phyloP scores from a whole-genome alignment of 1,140 invertebrate genomes.

The Scaptomyza montana region DNA sequence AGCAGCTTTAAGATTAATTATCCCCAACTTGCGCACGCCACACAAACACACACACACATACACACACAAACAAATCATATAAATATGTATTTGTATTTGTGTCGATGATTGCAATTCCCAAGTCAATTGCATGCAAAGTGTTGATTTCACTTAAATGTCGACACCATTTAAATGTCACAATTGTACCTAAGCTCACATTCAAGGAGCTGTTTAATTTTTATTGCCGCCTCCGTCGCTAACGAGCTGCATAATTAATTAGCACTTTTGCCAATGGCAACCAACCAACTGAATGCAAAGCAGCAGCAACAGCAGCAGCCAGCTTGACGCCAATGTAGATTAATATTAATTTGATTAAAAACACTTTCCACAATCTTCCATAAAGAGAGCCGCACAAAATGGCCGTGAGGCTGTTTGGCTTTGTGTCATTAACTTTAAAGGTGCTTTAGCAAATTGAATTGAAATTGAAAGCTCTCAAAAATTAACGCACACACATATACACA shows the following conservation, averaged over 20 bases:
- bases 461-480: conserved; percentile 13
- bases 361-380: not conserved
- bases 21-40: conserved; percentile 25
- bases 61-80: not conserved
- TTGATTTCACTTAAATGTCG: conserved; percentile 72
- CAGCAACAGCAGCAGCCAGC: not conserved
- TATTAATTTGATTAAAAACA: conserved; percentile 65
- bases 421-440: conserved; percentile 64
- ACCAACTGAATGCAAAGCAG: conserved; percentile 3
- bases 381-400: conserved; percentile 17
- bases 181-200: conserved; percentile 17
- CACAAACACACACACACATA: conserved; percentile 5
- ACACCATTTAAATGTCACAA: conserved; percentile 61
- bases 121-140: conserved; percentile 55
- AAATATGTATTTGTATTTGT: not conserved
- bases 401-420: conserved; percentile 51
- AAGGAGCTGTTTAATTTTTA: not conserved
- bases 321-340: conserved; percentile 43
- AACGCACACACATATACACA: not conserved
- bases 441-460: conserved; percentile 26
- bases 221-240: conserved; percentile 8
- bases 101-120: conserved; percentile 36
- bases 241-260: conserved; percentile 66
- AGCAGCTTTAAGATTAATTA: conserved; percentile 67
- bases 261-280: conserved; percentile 27